A percentile compares a stretch with the other conserved stretches of the same genome.
Conservation (phyloP, 2,797 vertebrate species). For the Periophthalmus magnuspinnatus region DNA sequence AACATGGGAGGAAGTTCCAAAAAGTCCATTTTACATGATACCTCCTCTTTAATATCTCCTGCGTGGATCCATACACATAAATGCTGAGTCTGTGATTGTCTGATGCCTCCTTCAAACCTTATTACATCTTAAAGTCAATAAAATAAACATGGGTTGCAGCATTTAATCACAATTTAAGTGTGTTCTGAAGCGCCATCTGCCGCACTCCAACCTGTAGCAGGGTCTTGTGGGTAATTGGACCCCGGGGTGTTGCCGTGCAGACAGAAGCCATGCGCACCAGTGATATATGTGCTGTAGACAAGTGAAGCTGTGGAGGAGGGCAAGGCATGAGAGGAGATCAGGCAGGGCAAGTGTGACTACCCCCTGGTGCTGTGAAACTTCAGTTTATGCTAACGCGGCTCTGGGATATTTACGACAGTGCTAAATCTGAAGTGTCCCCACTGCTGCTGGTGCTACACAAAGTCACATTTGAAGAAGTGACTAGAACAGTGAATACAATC, state of each 20-base stretch:
- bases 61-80: neutral
- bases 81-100: neutral
- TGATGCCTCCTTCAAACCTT: neutral
- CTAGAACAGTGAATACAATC: no score
- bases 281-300: constrained; percentile 1
- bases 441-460: no score
- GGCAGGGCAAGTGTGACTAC: neutral
- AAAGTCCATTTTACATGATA: no score
- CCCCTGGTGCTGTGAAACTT: neutral
- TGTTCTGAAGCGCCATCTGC: constrained; percentile 55
- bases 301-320: neutral
- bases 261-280: constrained; percentile 24
- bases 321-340: neutral
- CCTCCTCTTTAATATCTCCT: no score
- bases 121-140: constrained; percentile 21
- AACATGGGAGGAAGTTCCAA: no score
- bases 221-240: constrained; percentile 62
- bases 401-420: neutral
- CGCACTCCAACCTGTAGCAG: constrained; percentile 42
- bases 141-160: constrained; percentile 32
- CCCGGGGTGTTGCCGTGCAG: constrained; percentile 34
- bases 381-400: neutral
- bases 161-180: constrained; percentile 49
- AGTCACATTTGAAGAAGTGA: no score
- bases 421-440: neutral